Evolutionary conservation across 2,888 invertebrate genomes (phyloP).

Genomic region (Anorthoa munda): DNA sequence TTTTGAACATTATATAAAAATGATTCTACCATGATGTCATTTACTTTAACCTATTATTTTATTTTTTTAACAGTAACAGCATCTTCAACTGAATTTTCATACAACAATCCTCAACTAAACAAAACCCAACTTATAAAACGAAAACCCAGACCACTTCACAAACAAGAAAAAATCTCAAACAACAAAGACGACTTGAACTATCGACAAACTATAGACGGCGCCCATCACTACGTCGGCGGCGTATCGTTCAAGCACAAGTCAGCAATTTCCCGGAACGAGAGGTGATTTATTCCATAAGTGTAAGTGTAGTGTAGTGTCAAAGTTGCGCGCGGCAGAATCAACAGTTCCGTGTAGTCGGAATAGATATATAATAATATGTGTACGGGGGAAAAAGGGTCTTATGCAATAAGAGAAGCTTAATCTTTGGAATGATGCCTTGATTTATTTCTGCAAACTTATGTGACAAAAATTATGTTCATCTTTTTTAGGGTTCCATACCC

Average conservation of each 20-base stretch:
- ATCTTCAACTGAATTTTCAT: not conserved
- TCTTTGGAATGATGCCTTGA: too few relatives aligned
- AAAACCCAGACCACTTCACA: conserved; percentile 1
- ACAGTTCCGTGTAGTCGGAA: conserved; percentile 48
- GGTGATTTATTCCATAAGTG: conserved; percentile 83
- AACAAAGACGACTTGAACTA: conserved; percentile 25
- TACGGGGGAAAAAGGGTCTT: not conserved
- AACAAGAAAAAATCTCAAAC: conserved; percentile 23
- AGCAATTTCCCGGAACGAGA: conserved; percentile 83
- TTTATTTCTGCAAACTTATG: too few relatives aligned
- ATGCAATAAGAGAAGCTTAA: not conserved
- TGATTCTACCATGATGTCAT: too few relatives aligned
- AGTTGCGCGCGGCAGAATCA: conserved; percentile 66
- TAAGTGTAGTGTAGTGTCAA: conserved; percentile 75
- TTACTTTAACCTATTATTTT: too few relatives aligned
- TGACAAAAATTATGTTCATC: too few relatives aligned
- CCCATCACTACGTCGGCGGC: conserved; percentile 63
- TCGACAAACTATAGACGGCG: conserved; percentile 51
- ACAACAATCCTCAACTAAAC: not conserved
- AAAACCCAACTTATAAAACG: not conserved
- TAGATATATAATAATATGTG: conserved; percentile 12
- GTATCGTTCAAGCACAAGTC: conserved; percentile 75
- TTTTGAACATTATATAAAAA: too few relatives aligned
- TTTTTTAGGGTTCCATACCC: too few relatives aligned
- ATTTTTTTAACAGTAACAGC: not conserved